Evolutionary conservation across 2,797 vertebrate genomes (phyloP).

Genomic region (Odontamblyopus rebecca): DNA sequence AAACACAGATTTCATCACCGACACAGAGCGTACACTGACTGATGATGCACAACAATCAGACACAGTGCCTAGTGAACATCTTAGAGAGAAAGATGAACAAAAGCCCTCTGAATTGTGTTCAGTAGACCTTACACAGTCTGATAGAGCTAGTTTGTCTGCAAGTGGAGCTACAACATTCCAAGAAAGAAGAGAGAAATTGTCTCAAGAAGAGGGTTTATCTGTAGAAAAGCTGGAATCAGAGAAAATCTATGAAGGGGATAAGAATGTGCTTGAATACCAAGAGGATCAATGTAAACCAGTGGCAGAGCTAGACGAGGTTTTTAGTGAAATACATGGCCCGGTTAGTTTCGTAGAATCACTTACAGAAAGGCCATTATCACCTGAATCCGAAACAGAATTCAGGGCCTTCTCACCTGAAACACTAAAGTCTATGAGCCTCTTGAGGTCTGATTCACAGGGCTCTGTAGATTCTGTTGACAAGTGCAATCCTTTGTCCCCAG

Average conservation of each 20-base stretch:
- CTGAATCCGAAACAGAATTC: slow-evolving; percentile 26
- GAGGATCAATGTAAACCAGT: neutral
- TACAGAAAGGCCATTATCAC: slow-evolving; percentile 18
- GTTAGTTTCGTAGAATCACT: neutral
- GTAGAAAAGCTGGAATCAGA: neutral
- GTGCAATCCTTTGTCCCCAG: slow-evolving; percentile 24
- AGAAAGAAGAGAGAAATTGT: neutral
- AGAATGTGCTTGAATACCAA: too few species aligned
- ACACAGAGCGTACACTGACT: slow-evolving; percentile 15
- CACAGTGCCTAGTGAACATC: slow-evolving; percentile 6
- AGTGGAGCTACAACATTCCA: slow-evolving; percentile 2
- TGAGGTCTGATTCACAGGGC: slow-evolving; percentile 30
- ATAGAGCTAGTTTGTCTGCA: too few species aligned
- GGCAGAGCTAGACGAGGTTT: neutral
- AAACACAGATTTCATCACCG: slow-evolving; percentile 50
- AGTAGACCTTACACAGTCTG: neutral
- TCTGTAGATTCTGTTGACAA: slow-evolving; percentile 19
- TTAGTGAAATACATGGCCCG: neutral
- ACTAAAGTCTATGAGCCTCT: neutral
- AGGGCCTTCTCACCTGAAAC: slow-evolving; percentile 15
- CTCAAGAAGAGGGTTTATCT: slow-evolving; percentile 2
- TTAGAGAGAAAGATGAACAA: slow-evolving; percentile 13
- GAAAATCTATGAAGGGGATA: neutral
- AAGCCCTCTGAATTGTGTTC: neutral
- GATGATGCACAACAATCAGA: neutral